Evolutionary conservation across 2,888 invertebrate genomes (phyloP), one percentile per base, ranked within the genome.

Genomic region (Uloborus plumipes): DNA sequence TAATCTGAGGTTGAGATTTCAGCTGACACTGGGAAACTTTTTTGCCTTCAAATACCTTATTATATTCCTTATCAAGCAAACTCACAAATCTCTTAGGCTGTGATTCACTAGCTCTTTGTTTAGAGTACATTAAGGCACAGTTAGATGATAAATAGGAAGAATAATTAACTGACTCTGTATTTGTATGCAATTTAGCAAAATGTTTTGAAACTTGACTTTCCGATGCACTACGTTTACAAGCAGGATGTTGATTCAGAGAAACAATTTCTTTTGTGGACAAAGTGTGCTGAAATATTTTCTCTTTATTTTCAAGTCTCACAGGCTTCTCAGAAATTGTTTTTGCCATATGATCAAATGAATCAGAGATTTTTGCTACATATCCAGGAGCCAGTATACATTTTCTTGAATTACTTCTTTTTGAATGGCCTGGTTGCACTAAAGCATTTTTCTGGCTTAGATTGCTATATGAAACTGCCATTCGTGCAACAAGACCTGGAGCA

Each of bases 1-100:
- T 18, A 58, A 26, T 31, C 69, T 58, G 72, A 50, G 51, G 18
- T 26, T 69, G 61, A n/a, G 79, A 82, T 53, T 73, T 84, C 14
- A 81, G 22, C n/a, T 76, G 69, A 15, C 70, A 39, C n/a, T 73
- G 74, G 22, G 81, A 76, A 26, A 81, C 84, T 70, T 84, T 85
- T 18, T 85, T 85, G 6, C 77, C 66, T 59, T 85, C 85, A 76
- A 84, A 85, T 51, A 85, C 72, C 58, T 84, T 77, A 20, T 82
- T 76, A 59, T 85, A 85, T 61, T 85, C 85, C 39, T 79, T 75
- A 77, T 85, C 85, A 59, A 85, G 75, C 22, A 85, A 67, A 62
- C 84, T 84, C 31, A 84, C 70, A 65, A 71, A 74, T 51, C 53
- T 74, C 58, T 84, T 75, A 26, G 73, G 9, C 22, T 20, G 50